phyloP scores from a whole-genome alignment of 2,797 vertebrate genomes.

The Trematomus bernacchii region DNA sequence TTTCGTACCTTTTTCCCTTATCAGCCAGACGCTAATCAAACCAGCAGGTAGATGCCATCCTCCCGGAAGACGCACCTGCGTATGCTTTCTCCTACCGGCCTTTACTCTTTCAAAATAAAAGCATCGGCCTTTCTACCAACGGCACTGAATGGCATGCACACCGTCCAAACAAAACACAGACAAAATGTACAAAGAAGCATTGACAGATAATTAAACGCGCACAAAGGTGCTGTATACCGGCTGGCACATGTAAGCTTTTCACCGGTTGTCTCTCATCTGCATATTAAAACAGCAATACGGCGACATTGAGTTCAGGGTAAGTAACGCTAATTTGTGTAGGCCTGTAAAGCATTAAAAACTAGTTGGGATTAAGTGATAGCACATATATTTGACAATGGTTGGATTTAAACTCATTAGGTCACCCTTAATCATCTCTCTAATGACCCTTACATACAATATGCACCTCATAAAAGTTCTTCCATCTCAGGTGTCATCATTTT shows the following conservation, averaged over 20 bases:
- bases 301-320: conserved; percentile 65
- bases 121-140: background rate
- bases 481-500: conserved; percentile 54
- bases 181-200: conserved; percentile 9
- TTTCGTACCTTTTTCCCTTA: background rate
- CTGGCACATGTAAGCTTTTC: conserved; percentile 18
- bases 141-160: background rate
- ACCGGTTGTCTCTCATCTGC: conserved; percentile 37
- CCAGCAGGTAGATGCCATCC: background rate
- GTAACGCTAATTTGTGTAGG: conserved; percentile 68
- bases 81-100: background rate
- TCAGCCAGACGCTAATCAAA: background rate
- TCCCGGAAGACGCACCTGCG: background rate
- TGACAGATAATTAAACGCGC: background rate
- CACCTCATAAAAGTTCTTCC: conserved; percentile 66
- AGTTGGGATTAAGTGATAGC: conserved; percentile 61
- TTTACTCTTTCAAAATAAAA: conserved; percentile 14
- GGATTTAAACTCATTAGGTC: conserved; percentile 67
- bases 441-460: conserved; percentile 64
- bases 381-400: conserved; percentile 70
- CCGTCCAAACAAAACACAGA: background rate
- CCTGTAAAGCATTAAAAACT: conserved; percentile 64
- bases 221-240: conserved; percentile 5
- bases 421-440: conserved; percentile 66
- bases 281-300: conserved; percentile 53